Evolutionary conservation across 1,140 invertebrate genomes (phyloP).

Genomic region (Brachionus rubens): DNA sequence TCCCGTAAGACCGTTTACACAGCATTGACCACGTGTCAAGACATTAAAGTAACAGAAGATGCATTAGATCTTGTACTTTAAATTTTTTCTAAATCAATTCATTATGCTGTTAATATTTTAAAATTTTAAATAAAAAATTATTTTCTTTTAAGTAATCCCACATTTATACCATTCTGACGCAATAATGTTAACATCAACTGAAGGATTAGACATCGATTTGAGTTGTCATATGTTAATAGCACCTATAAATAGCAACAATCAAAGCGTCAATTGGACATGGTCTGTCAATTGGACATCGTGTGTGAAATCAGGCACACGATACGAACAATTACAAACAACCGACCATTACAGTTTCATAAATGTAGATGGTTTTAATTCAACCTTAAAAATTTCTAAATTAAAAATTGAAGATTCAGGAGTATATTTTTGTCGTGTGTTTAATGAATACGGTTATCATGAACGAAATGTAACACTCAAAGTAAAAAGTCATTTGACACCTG

Average conservation of each 20-base stretch:
- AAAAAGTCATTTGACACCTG: slow-evolving; percentile 7
- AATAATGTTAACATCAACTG: neutral
- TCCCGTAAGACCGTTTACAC: too few species aligned
- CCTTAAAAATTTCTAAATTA: neutral
- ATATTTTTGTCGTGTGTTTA: neutral
- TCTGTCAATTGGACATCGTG: neutral
- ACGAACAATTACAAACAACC: neutral
- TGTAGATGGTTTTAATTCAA: neutral
- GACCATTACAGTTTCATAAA: neutral
- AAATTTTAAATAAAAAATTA: too few species aligned
- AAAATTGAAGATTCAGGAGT: neutral
- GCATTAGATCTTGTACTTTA: too few species aligned
- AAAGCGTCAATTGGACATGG: slow-evolving; percentile 30
- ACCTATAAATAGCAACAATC: neutral
- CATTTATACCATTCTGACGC: slow-evolving; percentile 17
- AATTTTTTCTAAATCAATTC: too few species aligned
- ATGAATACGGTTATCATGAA: slow-evolving; percentile 15
- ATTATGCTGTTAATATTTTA: too few species aligned
- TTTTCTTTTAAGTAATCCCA: slow-evolving; percentile 2
- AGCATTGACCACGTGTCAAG: too few species aligned
- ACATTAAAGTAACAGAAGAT: too few species aligned
- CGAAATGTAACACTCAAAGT: slow-evolving; percentile 33
- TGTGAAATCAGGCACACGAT: neutral
- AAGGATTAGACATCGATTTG: neutral
- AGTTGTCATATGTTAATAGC: slow-evolving; percentile 13